Evolutionary conservation across 2,113 vertebrate genomes (phyloP).

Genomic region (Holacanthus passer): DNA sequence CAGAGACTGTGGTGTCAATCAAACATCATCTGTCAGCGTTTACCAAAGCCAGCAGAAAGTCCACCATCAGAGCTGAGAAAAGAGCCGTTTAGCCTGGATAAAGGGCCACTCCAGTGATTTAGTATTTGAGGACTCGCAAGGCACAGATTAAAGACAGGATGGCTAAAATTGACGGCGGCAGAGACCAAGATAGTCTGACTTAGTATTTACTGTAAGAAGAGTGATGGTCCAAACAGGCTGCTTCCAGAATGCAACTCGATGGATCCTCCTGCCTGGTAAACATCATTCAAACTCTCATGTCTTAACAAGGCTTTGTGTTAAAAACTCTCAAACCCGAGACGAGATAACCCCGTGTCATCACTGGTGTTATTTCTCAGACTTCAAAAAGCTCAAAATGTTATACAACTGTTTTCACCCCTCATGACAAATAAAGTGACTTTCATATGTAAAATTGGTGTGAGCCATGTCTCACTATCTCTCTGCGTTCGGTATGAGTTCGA

Average conservation of each 20-base stretch:
- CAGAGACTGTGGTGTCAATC: slow-evolving; percentile 50
- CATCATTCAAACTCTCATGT: neutral
- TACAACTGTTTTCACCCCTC: too few relatives aligned
- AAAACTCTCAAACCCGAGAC: too few relatives aligned
- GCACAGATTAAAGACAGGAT: neutral
- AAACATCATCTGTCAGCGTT: slow-evolving; percentile 45
- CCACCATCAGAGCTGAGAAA: slow-evolving; percentile 26
- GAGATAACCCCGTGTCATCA: too few relatives aligned
- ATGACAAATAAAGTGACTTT: too few relatives aligned
- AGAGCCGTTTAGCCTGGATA: slow-evolving; percentile 17
- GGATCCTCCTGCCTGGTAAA: neutral
- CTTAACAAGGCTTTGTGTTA: neutral
- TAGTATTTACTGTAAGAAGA: neutral
- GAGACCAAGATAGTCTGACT: neutral
- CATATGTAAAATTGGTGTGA: too few relatives aligned
- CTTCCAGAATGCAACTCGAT: neutral
- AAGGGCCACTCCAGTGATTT: slow-evolving; percentile 10
- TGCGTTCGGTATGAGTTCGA: too few relatives aligned
- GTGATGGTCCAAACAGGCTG: neutral
- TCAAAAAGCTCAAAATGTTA: too few relatives aligned
- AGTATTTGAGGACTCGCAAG: neutral
- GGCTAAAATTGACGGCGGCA: neutral
- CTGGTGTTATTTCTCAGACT: too few relatives aligned
- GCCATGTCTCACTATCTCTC: too few relatives aligned
- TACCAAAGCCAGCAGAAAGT: slow-evolving; percentile 9